Evolutionary conservation across 1,140 invertebrate species (phyloP), one percentile per base, ranked within the genome.

Genomic region (Stegodyphus dumicola): DNA sequence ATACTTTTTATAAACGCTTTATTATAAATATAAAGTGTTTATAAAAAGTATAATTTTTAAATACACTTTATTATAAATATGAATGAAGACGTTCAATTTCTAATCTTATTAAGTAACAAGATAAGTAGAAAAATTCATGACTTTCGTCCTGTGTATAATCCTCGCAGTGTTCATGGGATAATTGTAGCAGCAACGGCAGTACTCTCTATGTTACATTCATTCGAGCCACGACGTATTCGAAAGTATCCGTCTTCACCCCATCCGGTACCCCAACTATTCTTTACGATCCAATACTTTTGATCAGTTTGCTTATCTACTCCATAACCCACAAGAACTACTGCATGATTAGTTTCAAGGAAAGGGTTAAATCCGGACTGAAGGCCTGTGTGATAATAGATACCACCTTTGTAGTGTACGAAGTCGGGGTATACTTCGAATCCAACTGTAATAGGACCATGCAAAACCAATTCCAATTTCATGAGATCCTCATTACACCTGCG

Each of bases 231-330:
- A 51, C 89, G 88, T 66, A 93, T 93, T 56, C 92, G 81, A 88
- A 92, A 91, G 85, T 88, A 91, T 5, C 93, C 93, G 11, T 91
- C 87, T 86, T 93, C 92, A 6, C 93, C 93, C 93, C 93, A 93
- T 2, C 6, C 60, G 4, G 88, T 87, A 10, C 92, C 92, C 93
- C 93, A 93, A 67, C 92, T 92, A 87, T 92, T 92, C 49, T 91
- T 90, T 11, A 91, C 88, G 71, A 91, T 90, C 91, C 91, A 92
- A 87, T 89, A 92, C 56, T 90, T 89, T n/a, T 88, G 85, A 10
- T 89, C 89, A 52, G 79, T 85, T 64, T 87, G 73, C 7, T 88
- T 87, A 15, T 88, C 87, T 3, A 78, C 77, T n/a, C 90, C 90
- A 85, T 90, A 90, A 5, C 90, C 90, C 48, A 90, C 90, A 13